Percentiles rank a stretch among this genome's conserved stretches.
These are phyloP conservation scores for Caenorhabditis sp. DNA, from an alignment of 2,888 invertebrate species.

Conservation along the genomic window DNA sequence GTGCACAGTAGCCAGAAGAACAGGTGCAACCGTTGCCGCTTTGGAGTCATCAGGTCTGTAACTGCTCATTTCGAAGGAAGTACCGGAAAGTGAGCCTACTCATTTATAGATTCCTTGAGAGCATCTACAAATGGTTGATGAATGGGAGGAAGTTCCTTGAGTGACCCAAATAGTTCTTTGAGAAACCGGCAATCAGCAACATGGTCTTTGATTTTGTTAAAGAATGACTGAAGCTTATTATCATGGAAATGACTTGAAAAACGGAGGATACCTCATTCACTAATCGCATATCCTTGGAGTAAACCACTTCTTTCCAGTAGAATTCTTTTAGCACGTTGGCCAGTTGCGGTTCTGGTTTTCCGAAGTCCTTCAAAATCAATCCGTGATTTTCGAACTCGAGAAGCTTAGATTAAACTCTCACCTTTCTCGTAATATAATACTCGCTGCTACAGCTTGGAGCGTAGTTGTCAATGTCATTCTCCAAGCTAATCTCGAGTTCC, in stretches of 20 bases:
- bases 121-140: slow-evolving; percentile 49
- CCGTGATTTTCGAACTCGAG: no score
- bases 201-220: slow-evolving; percentile 58
- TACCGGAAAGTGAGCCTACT: slow-evolving; percentile 12
- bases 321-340: slow-evolving; percentile 71
- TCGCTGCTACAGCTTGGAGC: slow-evolving; percentile 57
- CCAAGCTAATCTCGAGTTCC: slow-evolving; percentile 52
- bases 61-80: not conserved
- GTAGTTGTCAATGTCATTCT: slow-evolving; percentile 43
- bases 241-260: not conserved
- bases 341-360: slow-evolving; percentile 52
- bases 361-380: slow-evolving; percentile 47
- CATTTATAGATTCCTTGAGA: slow-evolving; percentile 40
- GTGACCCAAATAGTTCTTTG: slow-evolving; percentile 61
- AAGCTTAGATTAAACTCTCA: no score
- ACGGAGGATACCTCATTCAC: slow-evolving; percentile 80
- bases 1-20: slow-evolving; percentile 86
- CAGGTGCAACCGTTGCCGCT: slow-evolving; percentile 43
- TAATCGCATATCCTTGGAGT: slow-evolving; percentile 83
- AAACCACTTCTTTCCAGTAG: slow-evolving; percentile 70
- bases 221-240: slow-evolving; percentile 43
- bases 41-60: slow-evolving; percentile 57
- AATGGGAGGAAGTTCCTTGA: slow-evolving; percentile 52
- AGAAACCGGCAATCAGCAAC: slow-evolving; percentile 49
- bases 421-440: slow-evolving; percentile 62